Base-by-base conservation (phyloP, 2,888 invertebrate genomes). In the Nomada ruficornis region DNA sequence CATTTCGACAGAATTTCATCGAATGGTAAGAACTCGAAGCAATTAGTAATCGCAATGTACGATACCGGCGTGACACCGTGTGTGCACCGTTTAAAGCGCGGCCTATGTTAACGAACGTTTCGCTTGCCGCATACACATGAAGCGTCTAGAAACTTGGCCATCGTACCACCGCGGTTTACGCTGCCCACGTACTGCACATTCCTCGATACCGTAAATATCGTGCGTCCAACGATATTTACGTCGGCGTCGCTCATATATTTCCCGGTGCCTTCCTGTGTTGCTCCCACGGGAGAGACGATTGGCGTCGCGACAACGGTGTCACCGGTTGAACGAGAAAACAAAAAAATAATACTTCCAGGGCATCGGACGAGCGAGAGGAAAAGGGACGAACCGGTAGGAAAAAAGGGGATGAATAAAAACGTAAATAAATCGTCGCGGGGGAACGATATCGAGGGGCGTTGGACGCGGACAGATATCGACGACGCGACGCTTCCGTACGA, bases 131-230 rank as follows among this genome's bases (percentile, higher is more conserved):
- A 23, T 36, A 11, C 68, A 5, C 23, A 26, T 18, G n/a, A 13
- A 23, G 4, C 57, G 9, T 62, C 59, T 55, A 67, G 54, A 65
- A 71, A 75, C 54, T 76, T 71, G 67, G 47, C 69, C 77, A 75
- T 85, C 77, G 85, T 77, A 42, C 4, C 13, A 10, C 44, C 57
- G 60, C 26, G 62, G 70, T 52, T 23, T 29, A 36, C 63, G 68
- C 52, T 47, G 47, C 54, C 72, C 69, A 54, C 59, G 77, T 67
- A 64, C 23, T 59, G 59, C 68, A 29, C 80, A 78, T 86, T 78
- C 78, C 68, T 57, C 78, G 84, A 82, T 86, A 82, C 59, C 87
- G 80, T 86, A 80, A 86, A 86, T 86, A 86, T 80, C 72, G 65
- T 62, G 47, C 55, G 70, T 74, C 77, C 74, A 44, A 55, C 78